These are phyloP conservation scores for Chorisops tibialis DNA, from an alignment of 2,888 invertebrate genomes.

Conservation along the genomic window DNA sequence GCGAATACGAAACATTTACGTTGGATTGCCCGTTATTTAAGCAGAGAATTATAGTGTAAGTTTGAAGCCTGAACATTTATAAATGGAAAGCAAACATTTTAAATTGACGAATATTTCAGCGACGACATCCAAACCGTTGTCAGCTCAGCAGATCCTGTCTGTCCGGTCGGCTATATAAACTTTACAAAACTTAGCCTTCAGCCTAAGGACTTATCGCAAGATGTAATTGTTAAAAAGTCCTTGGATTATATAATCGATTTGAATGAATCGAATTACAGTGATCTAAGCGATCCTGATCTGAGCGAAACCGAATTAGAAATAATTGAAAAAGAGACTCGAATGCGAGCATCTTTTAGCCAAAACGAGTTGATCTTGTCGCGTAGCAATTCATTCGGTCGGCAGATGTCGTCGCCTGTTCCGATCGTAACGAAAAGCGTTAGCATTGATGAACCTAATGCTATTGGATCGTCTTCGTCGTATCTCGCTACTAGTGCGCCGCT, in stretches of 20 bases:
- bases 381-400: conserved; percentile 51
- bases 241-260: conserved; percentile 61
- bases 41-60: conserved; percentile 86
- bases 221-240: conserved; percentile 57
- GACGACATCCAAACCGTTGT: conserved; percentile 83
- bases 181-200: conserved; percentile 79
- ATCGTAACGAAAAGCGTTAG: conserved; percentile 52
- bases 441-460: conserved; percentile 46
- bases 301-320: conserved; percentile 62
- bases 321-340: conserved; percentile 55
- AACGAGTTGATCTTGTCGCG: conserved; percentile 48
- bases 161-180: conserved; percentile 91
- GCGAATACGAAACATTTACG: conserved; percentile 98
- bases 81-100: neutral
- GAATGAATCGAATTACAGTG: conserved; percentile 63
- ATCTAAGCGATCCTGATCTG: conserved; percentile 62
- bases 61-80: conserved; percentile 21
- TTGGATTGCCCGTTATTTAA: conserved; percentile 95
- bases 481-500: conserved; percentile 26
- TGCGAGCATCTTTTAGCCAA: conserved; percentile 51
- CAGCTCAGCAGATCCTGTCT: conserved; percentile 88
- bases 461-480: conserved; percentile 19
- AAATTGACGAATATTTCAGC: conserved; percentile 53
- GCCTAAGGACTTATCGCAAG: conserved; percentile 55
- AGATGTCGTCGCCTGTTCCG: conserved; percentile 45